Base-by-base conservation (phyloP, 1,140 invertebrate species). In the Macrobrachium nipponense region DNA sequence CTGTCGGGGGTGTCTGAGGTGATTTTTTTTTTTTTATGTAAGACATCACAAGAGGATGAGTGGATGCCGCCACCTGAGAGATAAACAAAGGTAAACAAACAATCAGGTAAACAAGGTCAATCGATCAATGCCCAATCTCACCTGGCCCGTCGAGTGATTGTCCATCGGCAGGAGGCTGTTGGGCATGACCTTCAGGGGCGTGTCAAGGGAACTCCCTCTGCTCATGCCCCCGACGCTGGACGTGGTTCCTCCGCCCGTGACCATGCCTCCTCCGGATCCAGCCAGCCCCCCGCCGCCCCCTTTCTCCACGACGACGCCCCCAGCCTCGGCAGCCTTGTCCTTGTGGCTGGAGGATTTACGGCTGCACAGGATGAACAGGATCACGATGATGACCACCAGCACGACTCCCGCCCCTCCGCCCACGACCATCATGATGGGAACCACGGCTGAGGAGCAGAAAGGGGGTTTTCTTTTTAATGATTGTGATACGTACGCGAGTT, bases 331-430 rank as follows among this genome's bases (percentile, higher is more conserved):
- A 5, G 79, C 85, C 73, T 82, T 87, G n/a, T 87, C 85, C 64
- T 82, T 87, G 11, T 76, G 20, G 10, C 66, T 23, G 17, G 70
- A 60, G 11, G 27, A 61, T 23, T 70, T 20, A 10, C 85, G 72
- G n/a, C 85, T 79, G 72, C 85, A 94, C 23, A 95, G 90, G 81
- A 95, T 93, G 76, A 94, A 92, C 23, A 94, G 90, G 92, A 95
- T 93, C 78, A 93, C 93, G 36, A 94, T 90, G 11, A 93, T 92
- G 2, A 94, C 93, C 62, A 95, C 93, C 89, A 94, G 90, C 76
- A 94, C 93, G 15, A 94, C 93, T 0, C 93, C 93, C 77, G 94
- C 92, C 5, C 94, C 93, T 70, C 93, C 93, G 59, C 93, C 93
- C 61, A 94, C 90, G 58, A 94, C 94, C 80, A 94, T 90, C 15